A percentile compares a stretch with the other conserved stretches of the same genome.
phyloP scores from a whole-genome alignment of 23 tunicate species.

The Styela plicata region DNA sequence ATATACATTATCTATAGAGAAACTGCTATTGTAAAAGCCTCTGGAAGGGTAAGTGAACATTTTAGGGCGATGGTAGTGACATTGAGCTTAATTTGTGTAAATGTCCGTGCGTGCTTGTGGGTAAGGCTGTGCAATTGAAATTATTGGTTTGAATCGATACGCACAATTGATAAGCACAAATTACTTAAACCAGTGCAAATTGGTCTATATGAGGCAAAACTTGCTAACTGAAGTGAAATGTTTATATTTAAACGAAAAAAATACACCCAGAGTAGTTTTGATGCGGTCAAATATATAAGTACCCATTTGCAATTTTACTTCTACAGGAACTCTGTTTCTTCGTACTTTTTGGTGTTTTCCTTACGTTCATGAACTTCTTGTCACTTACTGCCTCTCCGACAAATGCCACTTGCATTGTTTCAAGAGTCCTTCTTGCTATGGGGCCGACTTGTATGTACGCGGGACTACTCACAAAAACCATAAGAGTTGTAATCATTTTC shows the following conservation, averaged over 20 bases:
- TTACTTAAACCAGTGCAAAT: too few species aligned
- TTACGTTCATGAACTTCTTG: conserved; percentile 33
- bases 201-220: too few species aligned
- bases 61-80: too few species aligned
- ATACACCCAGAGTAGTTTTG: not conserved
- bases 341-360: conserved; percentile 38
- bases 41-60: conserved; percentile 39
- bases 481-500: conserved; percentile 59
- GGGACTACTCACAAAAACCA: conserved; percentile 57
- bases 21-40: conserved; percentile 64
- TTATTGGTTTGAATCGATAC: too few species aligned
- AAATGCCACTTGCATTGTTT: conserved; percentile 25
- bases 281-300: not conserved
- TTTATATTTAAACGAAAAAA: not conserved
- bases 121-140: too few species aligned
- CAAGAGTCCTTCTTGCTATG: conserved; percentile 39
- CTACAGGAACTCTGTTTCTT: conserved; percentile 61
- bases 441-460: conserved; percentile 63
- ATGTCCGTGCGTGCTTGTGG: too few species aligned
- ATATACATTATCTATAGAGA: conserved; percentile 29
- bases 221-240: not conserved
- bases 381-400: conserved; percentile 28
- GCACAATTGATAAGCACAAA: too few species aligned
- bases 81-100: too few species aligned
- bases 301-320: not conserved